Evolutionary conservation across 2,888 invertebrate genomes (phyloP), one percentile per base, ranked within the genome.

Genomic region (Imbricaverruca yamaguchii): DNA sequence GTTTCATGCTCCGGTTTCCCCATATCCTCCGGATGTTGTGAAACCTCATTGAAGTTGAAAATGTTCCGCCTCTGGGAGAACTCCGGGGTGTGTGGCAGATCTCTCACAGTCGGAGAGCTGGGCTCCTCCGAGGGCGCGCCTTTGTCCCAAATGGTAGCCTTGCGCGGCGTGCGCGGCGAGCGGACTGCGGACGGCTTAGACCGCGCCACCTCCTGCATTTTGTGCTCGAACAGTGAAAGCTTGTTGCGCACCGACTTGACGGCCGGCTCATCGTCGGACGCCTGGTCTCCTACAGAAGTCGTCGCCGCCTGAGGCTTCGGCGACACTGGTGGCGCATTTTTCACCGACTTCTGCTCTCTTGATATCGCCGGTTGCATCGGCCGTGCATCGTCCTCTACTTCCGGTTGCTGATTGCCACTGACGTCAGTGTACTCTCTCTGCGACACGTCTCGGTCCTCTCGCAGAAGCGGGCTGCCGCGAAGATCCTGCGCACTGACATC

Each of bases 61-160:
- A 69, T 15, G 13, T 69, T 18, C 9, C 69, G 39, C 9, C 53
- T 39, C 6, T 10, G 39, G 39, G 53, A 69, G 53, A 69, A 74
- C 6, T 55, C 74, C 18, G 74, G 21, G 4, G 74, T 21, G 53
- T 9, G 53, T 8, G 74, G 74, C 10, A 55, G 55, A 2, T 10
- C 23, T 1, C 18, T 12, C 7, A 11, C 55, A 10, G 74, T 74
- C 21, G 74, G 74, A 2, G 74, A 74, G 18, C 39, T 13, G 7
- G 74, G 21, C 55, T 53, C 21, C 21, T 55, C 74, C 4, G 1
- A 21, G 10, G 55, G 8, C 9, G 53, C 9, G 3, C 15, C 74
- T 55, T 18, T 39, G 74, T 74, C 74, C 74, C 74, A 74, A 55
- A 74, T 74, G 9, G 74, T 74, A 18, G 74, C 21, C 21, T 74